These are phyloP conservation scores for Megaptera novaeangliae DNA, from an alignment of 2,113 vertebrate species.

Conservation along the genomic window DNA sequence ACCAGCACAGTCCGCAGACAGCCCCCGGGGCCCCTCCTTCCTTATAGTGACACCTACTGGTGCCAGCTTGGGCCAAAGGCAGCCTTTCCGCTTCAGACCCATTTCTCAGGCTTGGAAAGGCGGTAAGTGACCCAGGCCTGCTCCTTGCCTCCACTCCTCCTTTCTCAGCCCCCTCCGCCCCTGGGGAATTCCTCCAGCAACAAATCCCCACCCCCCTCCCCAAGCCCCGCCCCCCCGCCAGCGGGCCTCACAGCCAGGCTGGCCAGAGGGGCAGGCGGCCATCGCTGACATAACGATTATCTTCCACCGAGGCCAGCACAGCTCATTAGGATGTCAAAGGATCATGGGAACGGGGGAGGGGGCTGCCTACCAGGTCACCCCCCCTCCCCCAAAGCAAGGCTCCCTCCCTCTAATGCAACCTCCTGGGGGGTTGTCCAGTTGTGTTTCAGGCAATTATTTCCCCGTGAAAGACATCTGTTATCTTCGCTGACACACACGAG, in stretches of 20 bases:
- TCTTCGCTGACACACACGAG: slow-evolving; percentile 35
- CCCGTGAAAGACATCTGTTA: slow-evolving; percentile 54
- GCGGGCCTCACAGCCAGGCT: neutral
- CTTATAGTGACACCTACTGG: slow-evolving; percentile 57
- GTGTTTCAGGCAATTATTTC: slow-evolving; percentile 39
- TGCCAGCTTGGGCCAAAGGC: slow-evolving; percentile 28
- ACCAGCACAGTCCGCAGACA: slow-evolving; percentile 28
- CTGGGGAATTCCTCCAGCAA: neutral
- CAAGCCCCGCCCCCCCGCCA: neutral
- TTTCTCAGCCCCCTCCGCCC: neutral
- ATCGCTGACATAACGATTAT: neutral
- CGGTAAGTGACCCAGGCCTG: neutral
- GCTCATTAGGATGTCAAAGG: slow-evolving; percentile 44
- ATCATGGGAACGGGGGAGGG: slow-evolving; percentile 16
- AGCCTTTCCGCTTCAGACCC: neutral
- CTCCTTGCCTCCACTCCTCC: neutral
- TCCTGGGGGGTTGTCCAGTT: slow-evolving; percentile 35
- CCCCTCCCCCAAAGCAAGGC: neutral
- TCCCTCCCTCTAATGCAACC: neutral
- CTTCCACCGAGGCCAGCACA: neutral
- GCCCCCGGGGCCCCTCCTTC: slow-evolving; percentile 1
- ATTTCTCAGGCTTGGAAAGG: slow-evolving; percentile 58
- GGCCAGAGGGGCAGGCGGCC: neutral
- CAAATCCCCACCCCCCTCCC: neutral
- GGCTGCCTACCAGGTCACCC: neutral